phyloP scores from a whole-genome alignment of 2,113 vertebrate species.

The Rissa tridactyla region DNA sequence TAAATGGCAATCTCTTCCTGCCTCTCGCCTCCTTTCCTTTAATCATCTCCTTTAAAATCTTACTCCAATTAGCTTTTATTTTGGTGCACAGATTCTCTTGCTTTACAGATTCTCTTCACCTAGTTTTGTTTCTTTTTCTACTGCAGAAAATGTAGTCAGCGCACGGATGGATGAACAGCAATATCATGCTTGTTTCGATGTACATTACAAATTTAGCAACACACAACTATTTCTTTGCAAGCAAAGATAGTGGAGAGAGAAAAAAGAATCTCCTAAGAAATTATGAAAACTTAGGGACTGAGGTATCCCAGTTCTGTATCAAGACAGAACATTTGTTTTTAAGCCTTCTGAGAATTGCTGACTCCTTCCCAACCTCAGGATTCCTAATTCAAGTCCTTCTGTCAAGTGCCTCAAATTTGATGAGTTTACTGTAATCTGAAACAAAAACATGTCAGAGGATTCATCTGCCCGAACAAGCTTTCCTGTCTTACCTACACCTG shows the following conservation, averaged over 20 bases:
- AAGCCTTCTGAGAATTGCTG: neutral
- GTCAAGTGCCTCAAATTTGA: neutral
- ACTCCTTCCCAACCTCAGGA: neutral
- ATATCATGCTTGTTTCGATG: slow-evolving; percentile 28
- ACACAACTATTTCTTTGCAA: neutral
- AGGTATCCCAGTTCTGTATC: neutral
- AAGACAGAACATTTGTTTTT: slow-evolving; percentile 37
- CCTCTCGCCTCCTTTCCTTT: neutral
- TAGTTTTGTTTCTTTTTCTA: neutral
- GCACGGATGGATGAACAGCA: slow-evolving; percentile 43
- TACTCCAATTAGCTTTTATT: neutral
- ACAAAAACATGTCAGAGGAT: neutral
- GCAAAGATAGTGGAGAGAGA: neutral
- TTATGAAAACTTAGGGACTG: slow-evolving; percentile 49
- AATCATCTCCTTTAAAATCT: neutral
- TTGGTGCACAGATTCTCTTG: neutral
- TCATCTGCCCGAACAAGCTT: neutral
- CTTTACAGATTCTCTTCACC: neutral
- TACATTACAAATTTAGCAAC: slow-evolving; percentile 12
- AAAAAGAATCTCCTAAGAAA: slow-evolving; percentile 20
- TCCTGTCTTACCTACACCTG: neutral
- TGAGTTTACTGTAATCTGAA: neutral
- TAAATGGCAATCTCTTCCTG: neutral
- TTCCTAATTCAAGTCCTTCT: neutral
- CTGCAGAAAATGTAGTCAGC: neutral